Evolutionary conservation across 1,140 invertebrate genomes (phyloP), one percentile per base, ranked within the genome.

Genomic region (Zaprionus gabonicus): DNA sequence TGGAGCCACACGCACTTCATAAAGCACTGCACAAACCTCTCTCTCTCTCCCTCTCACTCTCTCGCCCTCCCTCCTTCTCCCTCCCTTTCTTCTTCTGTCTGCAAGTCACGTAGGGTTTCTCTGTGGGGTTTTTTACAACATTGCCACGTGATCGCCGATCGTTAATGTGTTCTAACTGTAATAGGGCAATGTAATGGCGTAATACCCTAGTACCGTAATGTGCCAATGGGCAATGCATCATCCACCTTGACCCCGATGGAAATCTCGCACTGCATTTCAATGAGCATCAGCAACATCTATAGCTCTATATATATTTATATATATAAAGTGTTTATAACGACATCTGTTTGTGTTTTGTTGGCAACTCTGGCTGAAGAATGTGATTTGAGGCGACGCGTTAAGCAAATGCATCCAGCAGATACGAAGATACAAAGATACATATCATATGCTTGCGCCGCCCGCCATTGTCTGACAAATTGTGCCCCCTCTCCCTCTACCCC

Each of bases 81-180:
- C 60, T 46, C 31, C 71, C 70, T 38, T 7, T 9, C n/a, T 17
- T 1, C 17, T 34, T 76, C 67, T 46, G 41, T 46, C 6, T 46
- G 49, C 76, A 15, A 25, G 84, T 83, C 84, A 86, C 82, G 84
- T 86, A 88, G 67, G 56, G 20, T 63, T 85, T 77, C 77, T 77
- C 62, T 23, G 27, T 31, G 81, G 23, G n/a, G 13, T 51, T 23
- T 70, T 73, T 66, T 78, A 72, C 81, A 64, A 63, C 78, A 84
- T 68, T 60, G 63, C 65, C 71, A 84, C 73, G 81, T 83, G 81
- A 83, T 83, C 77, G 73, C 38, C 20, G 58, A 71, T 64, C 55
- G 12, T 75, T 55, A 80, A 55, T 49, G 56, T 51, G 72, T 80
- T 86, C 83, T 86, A 88, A 80, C 83, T 78, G 77, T 88, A 74